Evolutionary conservation across 2,888 invertebrate species (phyloP).

Genomic region (Melitaea athalia): DNA sequence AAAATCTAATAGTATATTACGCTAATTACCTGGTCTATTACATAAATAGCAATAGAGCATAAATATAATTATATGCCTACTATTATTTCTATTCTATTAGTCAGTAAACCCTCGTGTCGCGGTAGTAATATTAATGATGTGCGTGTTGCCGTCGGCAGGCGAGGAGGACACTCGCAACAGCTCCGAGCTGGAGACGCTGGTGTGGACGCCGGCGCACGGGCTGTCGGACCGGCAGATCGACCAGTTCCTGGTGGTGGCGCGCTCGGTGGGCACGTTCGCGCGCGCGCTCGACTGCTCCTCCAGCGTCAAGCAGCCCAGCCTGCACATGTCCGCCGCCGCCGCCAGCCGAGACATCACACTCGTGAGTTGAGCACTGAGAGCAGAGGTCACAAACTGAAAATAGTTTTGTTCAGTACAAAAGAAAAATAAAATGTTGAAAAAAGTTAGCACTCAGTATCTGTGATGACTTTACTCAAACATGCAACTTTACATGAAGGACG

Average conservation of each 20-base stretch:
- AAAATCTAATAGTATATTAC: too few relatives aligned
- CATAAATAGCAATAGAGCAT: too few relatives aligned
- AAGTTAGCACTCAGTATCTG: too few relatives aligned
- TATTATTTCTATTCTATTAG: too few relatives aligned
- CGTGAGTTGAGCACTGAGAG: too few relatives aligned
- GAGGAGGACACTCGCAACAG: slow-evolving; percentile 85
- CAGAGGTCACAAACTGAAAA: too few relatives aligned
- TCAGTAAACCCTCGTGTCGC: neutral
- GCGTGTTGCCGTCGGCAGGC: slow-evolving; percentile 65
- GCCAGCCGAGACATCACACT: slow-evolving; percentile 99
- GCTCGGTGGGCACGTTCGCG: slow-evolving; percentile 99
- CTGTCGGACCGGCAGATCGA: slow-evolving; percentile 98
- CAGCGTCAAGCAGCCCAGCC: slow-evolving; percentile 98
- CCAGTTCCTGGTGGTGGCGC: slow-evolving; percentile 97
- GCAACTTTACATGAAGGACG: too few relatives aligned
- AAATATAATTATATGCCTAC: too few relatives aligned
- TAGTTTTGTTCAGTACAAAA: too few relatives aligned
- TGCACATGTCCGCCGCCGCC: slow-evolving; percentile 99
- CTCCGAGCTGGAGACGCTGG: slow-evolving; percentile 92
- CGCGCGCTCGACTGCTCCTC: slow-evolving; percentile 99
- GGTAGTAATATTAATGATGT: neutral
- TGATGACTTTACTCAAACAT: too few relatives aligned
- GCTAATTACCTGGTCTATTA: too few relatives aligned
- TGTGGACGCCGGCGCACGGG: slow-evolving; percentile 97
- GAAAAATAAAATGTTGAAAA: too few relatives aligned